A percentile compares a stretch with the other conserved stretches of the same genome.
These are phyloP conservation scores for Sander vitreus DNA, from an alignment of 2,113 vertebrate species.

Conservation along the genomic window DNA sequence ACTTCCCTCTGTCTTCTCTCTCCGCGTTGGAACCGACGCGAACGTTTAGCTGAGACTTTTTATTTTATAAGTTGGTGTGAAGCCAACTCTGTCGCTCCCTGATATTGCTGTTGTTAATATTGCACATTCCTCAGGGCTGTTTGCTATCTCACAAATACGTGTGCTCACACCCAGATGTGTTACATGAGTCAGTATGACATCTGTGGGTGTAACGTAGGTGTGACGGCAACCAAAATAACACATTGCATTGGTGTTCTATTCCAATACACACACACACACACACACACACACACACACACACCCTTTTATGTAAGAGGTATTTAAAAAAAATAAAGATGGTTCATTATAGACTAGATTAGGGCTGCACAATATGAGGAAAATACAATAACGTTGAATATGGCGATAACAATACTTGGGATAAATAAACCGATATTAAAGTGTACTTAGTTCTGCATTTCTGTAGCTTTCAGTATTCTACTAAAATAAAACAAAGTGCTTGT, in stretches of 20 bases:
- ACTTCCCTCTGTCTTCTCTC: not conserved
- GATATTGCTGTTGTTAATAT: slow-evolving; percentile 22
- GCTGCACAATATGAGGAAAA: no score
- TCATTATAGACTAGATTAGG: not conserved
- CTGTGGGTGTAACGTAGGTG: slow-evolving; percentile 37
- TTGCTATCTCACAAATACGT: not conserved
- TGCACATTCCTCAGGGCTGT: slow-evolving; percentile 31
- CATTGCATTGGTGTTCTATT: slow-evolving; percentile 1
- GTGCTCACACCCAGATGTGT: slow-evolving; percentile 50
- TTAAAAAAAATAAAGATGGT: slow-evolving; percentile 9
- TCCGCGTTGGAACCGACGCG: not conserved
- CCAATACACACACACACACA: slow-evolving; percentile 13
- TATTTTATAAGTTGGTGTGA: slow-evolving; percentile 33
- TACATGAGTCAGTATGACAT: slow-evolving; percentile 32
- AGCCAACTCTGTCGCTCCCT: slow-evolving; percentile 5
- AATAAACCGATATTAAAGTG: no score
- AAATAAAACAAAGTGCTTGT: no score
- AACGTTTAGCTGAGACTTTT: slow-evolving; percentile 4
- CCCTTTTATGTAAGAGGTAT: slow-evolving; percentile 41
- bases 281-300: no score
- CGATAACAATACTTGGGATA: no score
- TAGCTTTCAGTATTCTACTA: no score
- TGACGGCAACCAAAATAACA: slow-evolving; percentile 49
- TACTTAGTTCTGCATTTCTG: no score
- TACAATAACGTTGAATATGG: no score